Base-by-base conservation (phyloP, 1,140 invertebrate genomes). In the Helicorthomorpha holstii region DNA sequence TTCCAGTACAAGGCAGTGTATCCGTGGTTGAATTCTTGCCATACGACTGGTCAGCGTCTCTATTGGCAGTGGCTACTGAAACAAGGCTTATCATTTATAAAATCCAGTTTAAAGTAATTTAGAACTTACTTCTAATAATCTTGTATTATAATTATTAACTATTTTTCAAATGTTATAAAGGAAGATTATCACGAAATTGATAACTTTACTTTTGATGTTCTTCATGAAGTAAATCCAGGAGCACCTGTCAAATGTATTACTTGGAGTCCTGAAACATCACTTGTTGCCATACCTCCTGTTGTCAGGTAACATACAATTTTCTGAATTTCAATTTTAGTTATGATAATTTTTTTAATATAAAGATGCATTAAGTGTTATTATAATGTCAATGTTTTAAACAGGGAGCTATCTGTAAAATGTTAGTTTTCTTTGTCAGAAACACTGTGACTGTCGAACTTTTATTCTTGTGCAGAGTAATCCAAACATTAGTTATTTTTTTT, bases 191-290 rank as follows among this genome's bases (percentile, higher is more conserved):
- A 3, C 3, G 50, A 51, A 21, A 23, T 51, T 4, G 50, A 51
- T 7, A n/a, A 34, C 23, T 57, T 69, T 43, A 62, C 59, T 56
- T 69, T 64, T 45, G 56, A 62, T 53, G 14, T 56, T 25, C 61
- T 70, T 29, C 56, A 60, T 41, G 64, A 72, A 50, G 68, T 78
- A 57, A 63, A 73, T 45, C 69, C 77, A 54, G 67, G 69, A 27
- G 69, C 62, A 29, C 65, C 72, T 59, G 70, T 72, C 48, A 69
- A 73, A 54, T 64, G 71, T 1, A 57, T 80, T 3, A 67, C 72
- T 27, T 74, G 78, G 65, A 76, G 76, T 51, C 76, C 78, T 42
- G 73, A 78, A 56, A 78, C 77, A 24, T 78, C 75, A 3, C 56
- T 80, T 1, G 73, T 66, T 38, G 60, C 70, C 29, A 63, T 77